phyloP scores from a whole-genome alignment of 2,797 vertebrate genomes.

The Chromobotia macracanthus region DNA sequence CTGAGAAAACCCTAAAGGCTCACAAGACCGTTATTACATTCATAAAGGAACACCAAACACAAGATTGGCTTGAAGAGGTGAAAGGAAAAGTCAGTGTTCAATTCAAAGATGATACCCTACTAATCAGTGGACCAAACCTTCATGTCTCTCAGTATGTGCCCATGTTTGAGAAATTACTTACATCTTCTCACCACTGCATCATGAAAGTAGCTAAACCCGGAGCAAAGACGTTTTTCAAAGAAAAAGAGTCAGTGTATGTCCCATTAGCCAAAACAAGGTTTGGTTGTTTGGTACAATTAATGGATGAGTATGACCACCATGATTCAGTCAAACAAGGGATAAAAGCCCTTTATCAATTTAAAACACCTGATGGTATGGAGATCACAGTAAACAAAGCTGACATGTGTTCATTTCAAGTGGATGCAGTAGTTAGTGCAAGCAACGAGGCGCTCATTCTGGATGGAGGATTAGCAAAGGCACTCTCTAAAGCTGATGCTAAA shows the following conservation, averaged over 20 bases:
- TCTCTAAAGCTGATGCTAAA: slow-evolving; percentile 77
- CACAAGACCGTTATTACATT: slow-evolving; percentile 70
- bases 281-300: slow-evolving; percentile 77
- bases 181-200: slow-evolving; percentile 64
- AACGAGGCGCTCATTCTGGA: slow-evolving; percentile 70
- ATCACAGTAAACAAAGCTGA: slow-evolving; percentile 77
- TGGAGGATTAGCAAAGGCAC: slow-evolving; percentile 72
- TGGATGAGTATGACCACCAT: slow-evolving; percentile 56
- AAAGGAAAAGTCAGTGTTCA: slow-evolving; percentile 66
- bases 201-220: slow-evolving; percentile 76
- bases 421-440: slow-evolving; percentile 80
- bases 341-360: slow-evolving; percentile 52
- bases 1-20: slow-evolving; percentile 68
- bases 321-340: neutral
- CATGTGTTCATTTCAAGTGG: slow-evolving; percentile 73
- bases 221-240: slow-evolving; percentile 76
- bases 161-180: slow-evolving; percentile 60
- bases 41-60: slow-evolving; percentile 65
- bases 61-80: slow-evolving; percentile 54
- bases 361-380: slow-evolving; percentile 70
- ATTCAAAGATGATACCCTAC: slow-evolving; percentile 68
- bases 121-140: slow-evolving; percentile 76
- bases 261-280: slow-evolving; percentile 58
- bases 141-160: slow-evolving; percentile 64
- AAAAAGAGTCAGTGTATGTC: slow-evolving; percentile 65